Percentiles rank a stretch among this genome's conserved stretches.
phyloP scores from a whole-genome alignment of 1,140 invertebrate species.

The Drosophila ercepeae region DNA sequence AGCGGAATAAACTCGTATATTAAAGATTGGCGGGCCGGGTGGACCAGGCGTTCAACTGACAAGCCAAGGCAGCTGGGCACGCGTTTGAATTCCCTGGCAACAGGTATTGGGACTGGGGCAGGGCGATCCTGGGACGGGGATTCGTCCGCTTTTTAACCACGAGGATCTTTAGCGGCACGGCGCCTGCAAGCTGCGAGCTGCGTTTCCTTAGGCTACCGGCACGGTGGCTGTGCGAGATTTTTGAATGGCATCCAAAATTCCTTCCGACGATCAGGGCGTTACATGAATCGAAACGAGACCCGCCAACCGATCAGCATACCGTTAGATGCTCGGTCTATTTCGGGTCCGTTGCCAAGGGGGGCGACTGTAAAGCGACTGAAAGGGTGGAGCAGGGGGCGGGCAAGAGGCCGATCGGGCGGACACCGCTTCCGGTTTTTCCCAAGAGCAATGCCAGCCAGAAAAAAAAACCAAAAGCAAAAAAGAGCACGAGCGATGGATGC shows the following conservation, averaged over 20 bases:
- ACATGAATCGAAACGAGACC: slow-evolving; percentile 37
- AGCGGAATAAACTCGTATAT: slow-evolving; percentile 56
- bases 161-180: background rate
- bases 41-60: slow-evolving; percentile 42
- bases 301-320: slow-evolving; percentile 27
- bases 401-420: background rate
- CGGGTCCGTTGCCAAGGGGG: slow-evolving; percentile 29
- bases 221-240: slow-evolving; percentile 18
- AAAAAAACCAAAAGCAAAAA: slow-evolving; percentile 7
- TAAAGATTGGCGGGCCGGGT: slow-evolving; percentile 40
- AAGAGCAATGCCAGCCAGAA: slow-evolving; percentile 28
- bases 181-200: background rate
- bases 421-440: slow-evolving; percentile 72
- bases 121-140: background rate
- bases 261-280: slow-evolving; percentile 30
- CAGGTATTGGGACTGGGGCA: background rate
- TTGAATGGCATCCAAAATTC: slow-evolving; percentile 63
- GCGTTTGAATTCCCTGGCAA: slow-evolving; percentile 29
- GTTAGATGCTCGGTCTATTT: slow-evolving; percentile 72
- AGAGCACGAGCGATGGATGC: slow-evolving; percentile 15
- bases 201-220: background rate
- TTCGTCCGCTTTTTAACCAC: background rate
- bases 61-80: slow-evolving; percentile 76
- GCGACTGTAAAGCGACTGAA: background rate
- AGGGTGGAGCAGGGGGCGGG: background rate